Conservation (phyloP, 92 coral and sea anemone species). For the Palythoa heliodiscus region DNA sequence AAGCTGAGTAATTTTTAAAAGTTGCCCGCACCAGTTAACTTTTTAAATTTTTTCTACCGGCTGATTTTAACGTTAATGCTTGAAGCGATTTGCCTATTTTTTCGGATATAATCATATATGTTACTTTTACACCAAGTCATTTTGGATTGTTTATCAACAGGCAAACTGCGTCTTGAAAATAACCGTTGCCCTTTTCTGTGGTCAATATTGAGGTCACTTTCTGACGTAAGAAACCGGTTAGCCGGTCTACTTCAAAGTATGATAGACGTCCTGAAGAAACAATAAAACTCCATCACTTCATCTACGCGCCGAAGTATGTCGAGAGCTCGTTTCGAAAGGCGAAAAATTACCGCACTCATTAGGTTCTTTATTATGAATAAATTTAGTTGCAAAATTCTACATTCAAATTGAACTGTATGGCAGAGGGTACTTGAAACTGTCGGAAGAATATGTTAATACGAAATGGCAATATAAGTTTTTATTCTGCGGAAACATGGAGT, state of each 20-base stretch:
- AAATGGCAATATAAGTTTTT: not conserved
- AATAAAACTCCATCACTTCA: not conserved
- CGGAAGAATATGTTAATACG: not conserved
- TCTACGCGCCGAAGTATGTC: not conserved
- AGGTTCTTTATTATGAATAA: not conserved
- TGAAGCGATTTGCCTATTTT: too few species aligned
- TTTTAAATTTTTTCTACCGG: too few species aligned
- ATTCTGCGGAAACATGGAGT: too few species aligned
- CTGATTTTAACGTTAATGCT: too few species aligned
- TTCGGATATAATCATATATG: too few species aligned
- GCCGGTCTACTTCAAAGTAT: not conserved
- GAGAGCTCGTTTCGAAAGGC: not conserved
- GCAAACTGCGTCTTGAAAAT: not conserved
- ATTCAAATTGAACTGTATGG: not conserved
- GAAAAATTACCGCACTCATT: not conserved
- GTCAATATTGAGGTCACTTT: not conserved
- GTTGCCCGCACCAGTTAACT: too few species aligned
- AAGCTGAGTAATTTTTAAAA: too few species aligned
- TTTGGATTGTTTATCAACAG: not conserved
- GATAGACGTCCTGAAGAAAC: not conserved
- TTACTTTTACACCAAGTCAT: not conserved
- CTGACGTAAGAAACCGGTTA: not conserved
- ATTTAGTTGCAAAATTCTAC: not conserved
- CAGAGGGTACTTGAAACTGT: not conserved
- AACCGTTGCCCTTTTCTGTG: not conserved